Base-by-base conservation (phyloP, 2,888 invertebrate species). In the Trachelus troglodyta region DNA sequence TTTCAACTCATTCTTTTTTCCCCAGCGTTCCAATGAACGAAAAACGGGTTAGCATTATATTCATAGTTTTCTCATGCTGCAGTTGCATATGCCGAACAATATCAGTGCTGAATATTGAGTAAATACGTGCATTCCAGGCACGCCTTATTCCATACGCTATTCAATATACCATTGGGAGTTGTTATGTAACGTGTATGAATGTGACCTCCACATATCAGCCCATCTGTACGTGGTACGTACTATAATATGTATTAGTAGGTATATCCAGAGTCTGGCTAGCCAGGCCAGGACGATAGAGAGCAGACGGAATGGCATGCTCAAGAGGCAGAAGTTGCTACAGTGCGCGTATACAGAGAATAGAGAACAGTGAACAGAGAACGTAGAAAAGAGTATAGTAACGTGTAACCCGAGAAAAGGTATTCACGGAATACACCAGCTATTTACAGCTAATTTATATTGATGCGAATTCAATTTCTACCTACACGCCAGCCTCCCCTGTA, bases 151-250 rank as follows among this genome's bases (percentile, higher is more conserved):
- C 76, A 77, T 80, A 78, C 76, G 81, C 79, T 81, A 79, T 82
- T 80, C 83, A 81, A 85, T 83, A 83, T 76, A 85, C 83, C 81
- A 79, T 77, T 78, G 79, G 79, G 81, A 82, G 77, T 85, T 83
- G 85, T 85, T 84, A 85, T 81, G 80, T 81, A 82, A 78, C 80
- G 69, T 75, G 77, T 79, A 78, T 73, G 81, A 83, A 81, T 77
- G 79, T 34, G 71, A 71, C 33, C 71, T 71, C 71, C 71, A 33
- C 31, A 33, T 71, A 34, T 71, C 71, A 34, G 71, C 0, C 31
- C 71, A 15, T 31, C 31, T 34, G 12, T 34, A 34, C 23, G 31
- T 34, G 15, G 33, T 71, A 31, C 12, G 33, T 71, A 71, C 71
- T 71, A 71, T 34, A 56, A 23, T 56, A 56, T 56, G 23, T 56